Evolutionary conservation across 2,888 invertebrate species (phyloP), one percentile per base, ranked within the genome.

Genomic region (Gastrophysa polygoni): DNA sequence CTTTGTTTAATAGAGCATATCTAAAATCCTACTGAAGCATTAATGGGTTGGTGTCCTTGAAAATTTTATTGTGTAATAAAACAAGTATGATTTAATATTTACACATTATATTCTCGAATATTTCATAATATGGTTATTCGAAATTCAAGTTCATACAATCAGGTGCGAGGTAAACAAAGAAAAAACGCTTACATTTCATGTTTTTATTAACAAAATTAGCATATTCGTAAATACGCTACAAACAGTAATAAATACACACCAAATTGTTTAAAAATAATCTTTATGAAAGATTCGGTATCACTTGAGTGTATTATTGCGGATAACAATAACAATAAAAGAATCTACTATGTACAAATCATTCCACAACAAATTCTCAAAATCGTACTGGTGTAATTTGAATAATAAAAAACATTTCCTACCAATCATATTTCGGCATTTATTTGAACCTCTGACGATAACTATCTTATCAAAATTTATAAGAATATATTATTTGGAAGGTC

Each of bases 231-330:
- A 71, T 71, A 75, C 72, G 73, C 72, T 71, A 63, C 62, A 70
- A 71, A 71, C 74, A 38, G 74, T 74, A 76, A 76, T 75, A 75
- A 68, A 73, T 72, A 74, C 74, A 76, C 73, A 73, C 73, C 71
- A 66, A 54, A 43, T 54, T n/a, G 73, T 74, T 68, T 74, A 71
- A 75, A 74, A 70, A 74, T 78, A 77, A 78, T 66, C 77, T 78
- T 78, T 78, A 78, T 78, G 74, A 78, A 78, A 78, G 77, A 78
- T 77, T 75, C 73, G 61, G 71, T 75, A 76, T 75, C 73, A 74
- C 75, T 73, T 71, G 68, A 64, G 61, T 61, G 69, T 71, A 70
- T 71, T 74, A 73, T 71, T 69, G 68, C 11, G 2, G 4, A 14
- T 70, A 71, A 73, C 67, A 73, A 70, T 67, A 73, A 72, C 66